A percentile compares a stretch with the other conserved stretches of the same genome.
These are phyloP conservation scores for Diadegma fenestrale DNA, from an alignment of 2,888 invertebrate species.

Conservation along the genomic window DNA sequence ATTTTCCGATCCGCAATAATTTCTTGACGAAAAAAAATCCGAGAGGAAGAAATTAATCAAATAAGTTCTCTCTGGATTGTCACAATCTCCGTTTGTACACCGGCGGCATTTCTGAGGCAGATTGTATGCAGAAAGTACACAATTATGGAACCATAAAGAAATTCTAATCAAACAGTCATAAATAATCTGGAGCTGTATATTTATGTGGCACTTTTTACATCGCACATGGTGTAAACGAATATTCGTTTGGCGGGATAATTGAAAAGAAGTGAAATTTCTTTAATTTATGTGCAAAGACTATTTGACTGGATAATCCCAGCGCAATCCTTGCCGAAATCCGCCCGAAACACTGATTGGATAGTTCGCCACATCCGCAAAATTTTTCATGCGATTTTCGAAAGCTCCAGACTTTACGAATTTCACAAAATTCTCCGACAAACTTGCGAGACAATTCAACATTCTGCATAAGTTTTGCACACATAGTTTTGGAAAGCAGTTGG, in stretches of 20 bases:
- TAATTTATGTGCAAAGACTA: not conserved
- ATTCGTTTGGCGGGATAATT: not conserved
- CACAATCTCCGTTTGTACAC: not conserved
- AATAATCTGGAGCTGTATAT: not conserved
- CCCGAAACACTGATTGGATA: not conserved
- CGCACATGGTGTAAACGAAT: not conserved
- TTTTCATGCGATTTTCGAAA: not conserved
- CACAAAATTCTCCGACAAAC: too few relatives aligned
- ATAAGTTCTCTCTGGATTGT: not conserved
- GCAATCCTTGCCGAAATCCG: not conserved
- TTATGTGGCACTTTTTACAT: not conserved
- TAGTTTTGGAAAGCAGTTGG: too few relatives aligned
- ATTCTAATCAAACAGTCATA: conserved; percentile 2
- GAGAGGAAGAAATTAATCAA: not conserved
- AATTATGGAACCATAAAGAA: not conserved
- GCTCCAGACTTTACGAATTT: not conserved
- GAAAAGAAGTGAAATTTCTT: not conserved
- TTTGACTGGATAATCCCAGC: not conserved
- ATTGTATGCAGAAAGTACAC: not conserved
- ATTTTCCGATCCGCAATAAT: not conserved
- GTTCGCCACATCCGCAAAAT: not conserved
- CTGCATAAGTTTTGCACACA: too few relatives aligned
- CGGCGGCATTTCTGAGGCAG: not conserved
- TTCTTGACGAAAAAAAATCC: not conserved
- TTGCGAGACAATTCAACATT: too few relatives aligned